Conservation (phyloP, 2,888 invertebrate genomes). For the Apamea monoglypha region DNA sequence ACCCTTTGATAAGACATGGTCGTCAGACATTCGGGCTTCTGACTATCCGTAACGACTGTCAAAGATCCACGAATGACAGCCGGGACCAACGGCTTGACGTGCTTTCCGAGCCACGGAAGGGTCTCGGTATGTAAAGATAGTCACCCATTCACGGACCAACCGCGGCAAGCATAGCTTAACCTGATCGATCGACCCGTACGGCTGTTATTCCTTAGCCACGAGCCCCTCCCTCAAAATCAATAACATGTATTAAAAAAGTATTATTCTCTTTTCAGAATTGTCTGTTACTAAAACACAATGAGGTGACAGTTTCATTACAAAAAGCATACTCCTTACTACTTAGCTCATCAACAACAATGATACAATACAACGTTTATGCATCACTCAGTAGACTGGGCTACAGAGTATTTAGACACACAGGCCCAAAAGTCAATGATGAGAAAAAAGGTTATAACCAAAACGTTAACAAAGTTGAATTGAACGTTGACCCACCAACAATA, state of each 20-base stretch:
- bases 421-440: conserved; percentile 13
- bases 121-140: background rate
- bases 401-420: conserved; percentile 86
- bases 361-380: conserved; percentile 91
- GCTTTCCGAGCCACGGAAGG: background rate
- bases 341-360: conserved; percentile 77
- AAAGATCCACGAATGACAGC: background rate
- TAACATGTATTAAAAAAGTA: background rate
- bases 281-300: conserved; percentile 90
- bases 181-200: background rate
- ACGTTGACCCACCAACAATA: background rate
- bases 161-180: background rate
- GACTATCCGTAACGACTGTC: background rate
- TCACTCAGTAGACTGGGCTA: conserved; percentile 90
- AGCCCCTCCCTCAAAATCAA: background rate
- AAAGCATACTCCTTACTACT: conserved; percentile 91
- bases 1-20: background rate
- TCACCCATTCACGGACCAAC: background rate
- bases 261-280: conserved; percentile 89
- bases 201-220: background rate
- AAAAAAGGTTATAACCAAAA: background rate
- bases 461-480: background rate
- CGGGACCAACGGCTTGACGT: background rate
- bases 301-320: conserved; percentile 91
- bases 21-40: background rate